Evolutionary conservation across 2,113 vertebrate genomes (phyloP), one percentile per base, ranked within the genome.

Genomic region (Barnardius zonarius): DNA sequence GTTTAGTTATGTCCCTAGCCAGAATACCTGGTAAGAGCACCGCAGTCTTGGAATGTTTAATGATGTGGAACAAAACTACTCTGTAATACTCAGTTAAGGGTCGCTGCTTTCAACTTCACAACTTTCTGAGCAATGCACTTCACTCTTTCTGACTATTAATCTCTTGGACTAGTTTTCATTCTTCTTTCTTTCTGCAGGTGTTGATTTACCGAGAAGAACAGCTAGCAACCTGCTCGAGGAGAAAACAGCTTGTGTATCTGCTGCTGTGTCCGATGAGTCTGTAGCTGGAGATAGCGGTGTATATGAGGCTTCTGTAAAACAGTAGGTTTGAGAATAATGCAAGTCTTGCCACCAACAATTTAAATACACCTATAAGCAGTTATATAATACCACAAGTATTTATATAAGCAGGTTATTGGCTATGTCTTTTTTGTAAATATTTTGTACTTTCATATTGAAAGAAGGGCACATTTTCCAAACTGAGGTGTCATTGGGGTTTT

Each of bases 231-330:
- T 98, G 59, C 97, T 97, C 15, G 98, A 98, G 74, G 98, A 98
- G 88, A 98, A 98, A 69, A 79, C 95, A 3, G 80, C 97, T 5
- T 98, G 98, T 37, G 98, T 99, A 37, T 99, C 98, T 9, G 98
- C 98, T 24, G 98, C 98, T 0, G 98, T 98, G 39, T 99, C 98
- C 0, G 98, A 99, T n/a, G 98, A 98, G 80, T 99, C 98, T 5
- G 98, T 99, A 81, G 98, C 98, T 52, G 98, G 98, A 85, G 98
- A 99, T 73, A 99, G 98, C 23, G 98, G 98, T 3, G 98, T 99
- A 87, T 99, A 98, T 8, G 98, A 99, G 94, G 98, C 98, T 13
- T 98, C 98, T 22, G 49, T 98, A 93, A 98, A 98, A 96, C 98
- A 97, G 98, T 99, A 98, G 79, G 97, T 96, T 69, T 83, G 31